phyloP scores from a whole-genome alignment of 2,888 invertebrate species.

The Cheiracanthium punctorium region DNA sequence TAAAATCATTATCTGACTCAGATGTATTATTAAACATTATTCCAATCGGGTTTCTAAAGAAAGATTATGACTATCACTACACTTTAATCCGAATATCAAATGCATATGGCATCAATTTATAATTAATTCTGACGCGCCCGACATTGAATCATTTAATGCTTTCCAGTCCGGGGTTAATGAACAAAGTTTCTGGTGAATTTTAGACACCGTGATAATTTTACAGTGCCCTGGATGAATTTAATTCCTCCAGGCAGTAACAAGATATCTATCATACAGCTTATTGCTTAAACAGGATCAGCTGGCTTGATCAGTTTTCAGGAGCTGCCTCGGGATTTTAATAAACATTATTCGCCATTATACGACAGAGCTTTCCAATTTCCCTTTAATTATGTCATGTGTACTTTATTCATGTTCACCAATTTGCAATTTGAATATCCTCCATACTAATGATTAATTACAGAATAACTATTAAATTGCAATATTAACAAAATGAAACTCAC shows the following conservation, averaged over 20 bases:
- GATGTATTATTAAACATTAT: too few species aligned
- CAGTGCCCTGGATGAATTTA: background rate
- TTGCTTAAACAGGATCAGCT: background rate
- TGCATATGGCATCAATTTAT: background rate
- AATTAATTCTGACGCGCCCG: background rate
- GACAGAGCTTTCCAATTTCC: background rate
- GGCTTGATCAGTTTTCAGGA: background rate
- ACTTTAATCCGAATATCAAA: background rate
- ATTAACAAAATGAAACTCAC: too few species aligned
- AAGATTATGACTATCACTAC: background rate
- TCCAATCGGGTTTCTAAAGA: too few species aligned
- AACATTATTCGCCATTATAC: background rate
- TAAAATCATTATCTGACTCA: too few species aligned
- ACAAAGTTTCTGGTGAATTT: background rate
- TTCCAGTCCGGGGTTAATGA: background rate
- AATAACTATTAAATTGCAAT: too few species aligned
- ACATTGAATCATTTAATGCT: background rate
- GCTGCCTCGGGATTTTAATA: background rate
- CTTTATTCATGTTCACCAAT: background rate
- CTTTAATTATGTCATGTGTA: background rate
- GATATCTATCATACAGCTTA: background rate
- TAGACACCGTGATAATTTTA: background rate
- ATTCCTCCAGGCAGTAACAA: background rate
- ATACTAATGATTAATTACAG: too few species aligned
- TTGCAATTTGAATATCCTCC: too few species aligned